phyloP scores from a whole-genome alignment of 2,113 vertebrate genomes.

The Amphiprion percula region DNA sequence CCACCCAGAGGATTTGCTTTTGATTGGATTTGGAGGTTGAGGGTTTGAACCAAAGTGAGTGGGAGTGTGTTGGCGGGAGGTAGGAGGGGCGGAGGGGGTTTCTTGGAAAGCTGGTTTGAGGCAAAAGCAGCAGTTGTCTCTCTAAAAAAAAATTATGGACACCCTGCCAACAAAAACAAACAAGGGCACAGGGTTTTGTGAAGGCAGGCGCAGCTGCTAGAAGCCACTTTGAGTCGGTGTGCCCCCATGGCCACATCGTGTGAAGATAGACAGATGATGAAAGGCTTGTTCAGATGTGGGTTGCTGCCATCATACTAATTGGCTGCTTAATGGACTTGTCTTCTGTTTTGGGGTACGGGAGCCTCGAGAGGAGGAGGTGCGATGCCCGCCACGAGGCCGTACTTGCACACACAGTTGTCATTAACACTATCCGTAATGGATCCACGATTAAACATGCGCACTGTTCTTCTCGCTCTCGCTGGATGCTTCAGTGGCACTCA shows the following conservation, averaged over 20 bases:
- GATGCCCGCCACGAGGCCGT: slow-evolving; percentile 29
- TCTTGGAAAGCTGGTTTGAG: slow-evolving; percentile 60
- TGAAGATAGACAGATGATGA: slow-evolving; percentile 70
- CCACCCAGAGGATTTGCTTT: slow-evolving; percentile 72
- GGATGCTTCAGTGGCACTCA: slow-evolving; percentile 48
- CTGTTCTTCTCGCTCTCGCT: slow-evolving; percentile 30
- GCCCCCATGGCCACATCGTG: slow-evolving; percentile 55
- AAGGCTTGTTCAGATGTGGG: slow-evolving; percentile 72
- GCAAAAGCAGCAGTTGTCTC: slow-evolving; percentile 65
- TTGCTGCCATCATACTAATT: slow-evolving; percentile 75
- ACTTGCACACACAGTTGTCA: slow-evolving; percentile 48
- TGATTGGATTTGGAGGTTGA: slow-evolving; percentile 71
- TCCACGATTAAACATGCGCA: slow-evolving; percentile 29
- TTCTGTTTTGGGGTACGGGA: slow-evolving; percentile 48
- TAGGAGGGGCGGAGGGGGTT: not conserved
- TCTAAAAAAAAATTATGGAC: slow-evolving; percentile 67
- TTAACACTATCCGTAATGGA: slow-evolving; percentile 18
- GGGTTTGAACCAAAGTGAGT: slow-evolving; percentile 45
- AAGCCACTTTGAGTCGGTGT: slow-evolving; percentile 49
- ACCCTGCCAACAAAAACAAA: slow-evolving; percentile 75
- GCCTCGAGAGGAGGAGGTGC: slow-evolving; percentile 40
- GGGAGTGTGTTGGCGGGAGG: slow-evolving; percentile 42
- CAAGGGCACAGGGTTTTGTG: slow-evolving; percentile 51
- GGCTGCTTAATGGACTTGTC: slow-evolving; percentile 72
- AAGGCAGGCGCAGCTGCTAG: slow-evolving; percentile 67